A percentile compares a stretch with the other conserved stretches of the same genome.
These are phyloP conservation scores for Aplidium turbinatum DNA, from an alignment of 23 tunicate species.

Conservation along the genomic window DNA sequence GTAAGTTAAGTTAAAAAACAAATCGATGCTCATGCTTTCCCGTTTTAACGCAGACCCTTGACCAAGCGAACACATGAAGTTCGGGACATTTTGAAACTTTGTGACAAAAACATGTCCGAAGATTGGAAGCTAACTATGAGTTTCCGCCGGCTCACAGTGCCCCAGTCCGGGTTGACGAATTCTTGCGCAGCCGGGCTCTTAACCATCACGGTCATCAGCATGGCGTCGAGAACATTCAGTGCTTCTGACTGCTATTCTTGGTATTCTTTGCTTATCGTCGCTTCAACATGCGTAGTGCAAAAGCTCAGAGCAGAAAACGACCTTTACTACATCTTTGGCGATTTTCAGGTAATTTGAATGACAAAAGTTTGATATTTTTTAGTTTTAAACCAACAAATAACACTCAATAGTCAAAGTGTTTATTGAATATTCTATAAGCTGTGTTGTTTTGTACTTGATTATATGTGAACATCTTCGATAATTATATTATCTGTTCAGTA, in stretches of 20 bases:
- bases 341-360: conserved; percentile 8
- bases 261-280: conserved; percentile 41
- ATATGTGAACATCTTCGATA: too few species aligned
- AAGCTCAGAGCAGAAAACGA: conserved; percentile 4
- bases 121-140: conserved; percentile 8
- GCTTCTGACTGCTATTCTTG: conserved; percentile 54
- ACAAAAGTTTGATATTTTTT: neutral
- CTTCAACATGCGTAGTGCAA: conserved; percentile 6
- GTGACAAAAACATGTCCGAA: neutral
- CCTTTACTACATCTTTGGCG: neutral
- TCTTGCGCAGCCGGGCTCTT: conserved; percentile 1
- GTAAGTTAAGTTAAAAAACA: too few species aligned
- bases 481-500: too few species aligned
- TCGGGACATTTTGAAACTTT: neutral
- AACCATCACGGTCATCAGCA: conserved; percentile 10
- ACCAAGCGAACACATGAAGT: too few species aligned
- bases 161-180: conserved; percentile 5
- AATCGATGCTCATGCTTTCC: too few species aligned
- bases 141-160: conserved; percentile 7
- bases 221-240: conserved; percentile 33
- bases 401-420: too few species aligned
- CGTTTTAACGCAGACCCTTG: too few species aligned
- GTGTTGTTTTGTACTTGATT: too few species aligned
- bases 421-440: too few species aligned
- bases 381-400: neutral